These are phyloP conservation scores for Sebastolobus altivelis DNA, from an alignment of 2,797 vertebrate species.

Conservation along the genomic window DNA sequence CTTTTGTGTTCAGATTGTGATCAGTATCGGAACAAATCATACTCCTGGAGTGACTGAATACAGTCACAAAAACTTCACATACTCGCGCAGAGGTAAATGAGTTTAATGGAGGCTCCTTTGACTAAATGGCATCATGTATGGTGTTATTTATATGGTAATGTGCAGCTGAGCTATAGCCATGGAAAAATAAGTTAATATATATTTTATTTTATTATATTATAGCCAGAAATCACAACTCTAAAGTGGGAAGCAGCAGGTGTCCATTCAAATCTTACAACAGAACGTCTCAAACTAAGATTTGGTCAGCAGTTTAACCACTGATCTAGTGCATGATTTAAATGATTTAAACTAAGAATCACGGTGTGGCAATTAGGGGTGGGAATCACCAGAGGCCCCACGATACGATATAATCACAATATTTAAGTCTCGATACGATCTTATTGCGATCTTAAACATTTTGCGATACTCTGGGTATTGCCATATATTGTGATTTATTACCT, in stretches of 20 bases:
- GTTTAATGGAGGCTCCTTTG: background rate
- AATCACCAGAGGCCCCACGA: too few relatives aligned
- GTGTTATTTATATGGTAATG: background rate
- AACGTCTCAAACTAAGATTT: background rate
- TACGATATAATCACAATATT: too few relatives aligned
- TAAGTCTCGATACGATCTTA: too few relatives aligned
- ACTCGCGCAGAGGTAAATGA: constrained; percentile 1
- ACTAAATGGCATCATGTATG: background rate
- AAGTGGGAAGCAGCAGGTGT: background rate
- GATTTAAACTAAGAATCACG: background rate
- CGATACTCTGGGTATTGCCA: too few relatives aligned
- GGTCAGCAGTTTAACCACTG: background rate
- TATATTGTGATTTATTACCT: too few relatives aligned
- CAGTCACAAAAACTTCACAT: background rate
- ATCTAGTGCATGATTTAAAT: background rate
- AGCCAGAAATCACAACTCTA: background rate
- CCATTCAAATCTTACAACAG: background rate
- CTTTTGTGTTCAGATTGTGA: constrained; percentile 26
- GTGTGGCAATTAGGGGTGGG: background rate
- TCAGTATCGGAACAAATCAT: constrained; percentile 27
- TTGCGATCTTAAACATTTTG: too few relatives aligned
- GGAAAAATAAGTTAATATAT: background rate
- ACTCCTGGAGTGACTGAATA: constrained; percentile 8
- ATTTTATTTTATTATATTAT: background rate
- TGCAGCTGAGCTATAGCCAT: background rate